Evolutionary conservation across 2,888 invertebrate genomes (phyloP), one percentile per base, ranked within the genome.

Genomic region (Busseola fusca): DNA sequence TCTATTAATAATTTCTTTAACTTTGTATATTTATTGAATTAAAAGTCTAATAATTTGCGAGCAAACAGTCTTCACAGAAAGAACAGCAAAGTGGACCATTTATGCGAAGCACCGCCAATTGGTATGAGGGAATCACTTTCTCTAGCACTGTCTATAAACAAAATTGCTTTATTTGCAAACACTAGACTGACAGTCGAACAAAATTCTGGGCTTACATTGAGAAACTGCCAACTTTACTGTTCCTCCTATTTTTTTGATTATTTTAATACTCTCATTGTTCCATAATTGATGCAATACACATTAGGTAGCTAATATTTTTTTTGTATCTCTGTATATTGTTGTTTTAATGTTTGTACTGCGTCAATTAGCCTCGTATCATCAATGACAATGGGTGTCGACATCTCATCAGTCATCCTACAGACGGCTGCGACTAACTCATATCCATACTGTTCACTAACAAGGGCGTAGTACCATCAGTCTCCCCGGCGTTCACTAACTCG

Each of bases 401-500:
- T 86, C 76, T 77, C 87, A 86, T 86, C 89, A 79, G 82, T 87
- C 88, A 83, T 85, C 80, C 76, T 84, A 84, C 87, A 82, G 84
- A 73, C 83, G 79, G 83, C 83, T 84, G 86, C 84, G 85, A 94
- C 93, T 93, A 93, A 94, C 92, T 88, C 91, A 92, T 83, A 88
- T 84, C 82, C 87, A 87, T 88, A 87, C 89, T 82, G 86, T 86
- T 84, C 83, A 94, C 95, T 95, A 95, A 95, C 94, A 89, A 90
- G 91, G 94, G 91, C 92, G 90, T 91, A 91, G 86, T 86, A 89
- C 89, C 90, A 90, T 87, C 86, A 83, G 63, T 54, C 75, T 86
- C 85, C 87, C 86, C 88, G 89, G 91, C 92, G 89, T 90, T 88
- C 87, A 93, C 93, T 94, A 94, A 94, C 93, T 89, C 85, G 74